phyloP scores from a whole-genome alignment of 2,797 vertebrate species.

The Epinephelus malabaricus region DNA sequence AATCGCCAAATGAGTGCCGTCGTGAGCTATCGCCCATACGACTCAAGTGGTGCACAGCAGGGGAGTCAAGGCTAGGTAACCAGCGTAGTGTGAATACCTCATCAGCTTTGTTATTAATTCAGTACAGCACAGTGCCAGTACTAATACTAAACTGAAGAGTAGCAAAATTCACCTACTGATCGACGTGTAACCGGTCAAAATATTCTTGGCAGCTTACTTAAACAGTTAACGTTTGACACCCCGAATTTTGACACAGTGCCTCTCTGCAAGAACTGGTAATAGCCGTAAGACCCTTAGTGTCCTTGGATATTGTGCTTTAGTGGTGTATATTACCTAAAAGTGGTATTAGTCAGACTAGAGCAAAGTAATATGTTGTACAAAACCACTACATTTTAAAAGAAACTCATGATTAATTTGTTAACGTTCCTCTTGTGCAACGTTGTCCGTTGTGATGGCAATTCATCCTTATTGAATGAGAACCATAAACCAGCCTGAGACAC shows the following conservation, averaged over 20 bases:
- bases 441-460: constrained; percentile 12
- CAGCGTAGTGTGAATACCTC: too few relatives aligned
- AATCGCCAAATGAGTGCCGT: too few relatives aligned
- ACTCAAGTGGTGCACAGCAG: too few relatives aligned
- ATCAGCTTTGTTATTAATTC: too few relatives aligned
- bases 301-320: neutral
- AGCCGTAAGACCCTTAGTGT: neutral
- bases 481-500: constrained; percentile 3
- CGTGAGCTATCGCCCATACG: too few relatives aligned
- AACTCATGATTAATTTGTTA: neutral
- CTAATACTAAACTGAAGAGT: too few relatives aligned
- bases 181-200: too few relatives aligned
- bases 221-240: too few relatives aligned
- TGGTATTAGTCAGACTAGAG: neutral
- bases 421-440: constrained; percentile 23
- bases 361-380: neutral
- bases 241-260: neutral
- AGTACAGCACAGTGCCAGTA: too few relatives aligned
- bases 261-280: neutral
- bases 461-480: constrained; percentile 4
- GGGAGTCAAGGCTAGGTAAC: too few relatives aligned
- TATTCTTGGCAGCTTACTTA: too few relatives aligned
- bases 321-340: neutral
- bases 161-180: too few relatives aligned
- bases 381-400: neutral